Evolutionary conservation across 1,140 invertebrate species (phyloP).

Genomic region (Lethocerus indicus): DNA sequence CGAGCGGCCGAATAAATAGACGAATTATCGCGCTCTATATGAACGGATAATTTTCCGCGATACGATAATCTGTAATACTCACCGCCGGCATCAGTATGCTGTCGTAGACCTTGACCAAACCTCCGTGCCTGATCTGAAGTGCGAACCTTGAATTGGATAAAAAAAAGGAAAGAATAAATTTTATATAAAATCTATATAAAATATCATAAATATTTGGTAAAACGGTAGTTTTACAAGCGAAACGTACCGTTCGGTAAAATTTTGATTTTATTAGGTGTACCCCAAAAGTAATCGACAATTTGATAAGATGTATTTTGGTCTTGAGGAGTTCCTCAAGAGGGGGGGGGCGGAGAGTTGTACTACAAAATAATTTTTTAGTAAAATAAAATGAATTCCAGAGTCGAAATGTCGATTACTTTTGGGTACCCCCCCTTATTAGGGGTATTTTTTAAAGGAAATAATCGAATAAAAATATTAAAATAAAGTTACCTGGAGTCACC

Average conservation of each 20-base stretch:
- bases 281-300: too few relatives aligned
- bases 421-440: too few relatives aligned
- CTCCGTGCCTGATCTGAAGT: constrained; percentile 65
- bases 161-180: constrained; percentile 7
- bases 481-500: constrained; percentile 63
- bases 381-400: too few relatives aligned
- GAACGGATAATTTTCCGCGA: neutral
- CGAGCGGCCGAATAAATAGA: too few relatives aligned
- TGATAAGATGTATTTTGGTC: too few relatives aligned
- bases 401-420: too few relatives aligned
- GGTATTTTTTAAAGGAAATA: neutral
- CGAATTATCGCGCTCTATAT: neutral
- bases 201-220: constrained; percentile 1
- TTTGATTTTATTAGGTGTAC: too few relatives aligned
- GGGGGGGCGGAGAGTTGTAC: neutral
- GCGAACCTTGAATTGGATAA: constrained; percentile 55
- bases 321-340: too few relatives aligned
- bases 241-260: too few relatives aligned
- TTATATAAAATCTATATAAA: constrained; percentile 3
- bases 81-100: constrained; percentile 72
- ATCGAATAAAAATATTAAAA: constrained; percentile 1
- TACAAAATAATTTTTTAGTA: too few relatives aligned
- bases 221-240: too few relatives aligned
- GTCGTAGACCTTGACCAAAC: constrained; percentile 78
- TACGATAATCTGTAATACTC: constrained; percentile 21